phyloP scores from a whole-genome alignment of 2,797 vertebrate species.

The Mormyrops attenuatus region DNA sequence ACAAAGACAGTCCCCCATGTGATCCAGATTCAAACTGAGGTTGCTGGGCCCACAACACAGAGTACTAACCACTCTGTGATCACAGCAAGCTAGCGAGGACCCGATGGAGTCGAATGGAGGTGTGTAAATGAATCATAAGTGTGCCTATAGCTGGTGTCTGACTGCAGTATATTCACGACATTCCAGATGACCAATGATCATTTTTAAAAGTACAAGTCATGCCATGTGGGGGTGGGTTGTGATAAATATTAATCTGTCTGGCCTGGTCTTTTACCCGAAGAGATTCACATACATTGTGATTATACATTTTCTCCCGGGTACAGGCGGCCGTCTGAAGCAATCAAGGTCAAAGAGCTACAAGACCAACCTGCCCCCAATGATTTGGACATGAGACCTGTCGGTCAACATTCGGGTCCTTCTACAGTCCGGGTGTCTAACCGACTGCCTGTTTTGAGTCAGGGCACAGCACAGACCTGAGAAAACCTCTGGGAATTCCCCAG shows the following conservation, averaged over 20 bases:
- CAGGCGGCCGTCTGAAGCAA: not conserved
- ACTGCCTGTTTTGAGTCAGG: not conserved
- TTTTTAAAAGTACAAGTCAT: constrained; percentile 8
- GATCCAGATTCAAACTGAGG: constrained; percentile 13
- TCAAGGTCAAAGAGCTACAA: not conserved
- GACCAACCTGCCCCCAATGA: not conserved
- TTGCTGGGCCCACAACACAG: not conserved
- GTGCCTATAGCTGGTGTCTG: not conserved
- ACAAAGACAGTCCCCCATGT: not conserved
- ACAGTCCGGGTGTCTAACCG: not conserved
- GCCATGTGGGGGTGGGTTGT: not conserved
- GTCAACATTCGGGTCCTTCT: not conserved
- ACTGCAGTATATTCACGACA: not conserved
- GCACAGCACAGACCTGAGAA: not conserved
- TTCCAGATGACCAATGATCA: not conserved
- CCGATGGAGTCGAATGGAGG: not conserved
- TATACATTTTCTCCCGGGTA: not conserved
- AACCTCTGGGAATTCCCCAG: not conserved
- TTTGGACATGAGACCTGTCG: not conserved
- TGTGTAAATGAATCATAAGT: not conserved
- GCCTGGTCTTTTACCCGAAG: not conserved
- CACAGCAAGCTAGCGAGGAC: not conserved
- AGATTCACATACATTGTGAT: not conserved
- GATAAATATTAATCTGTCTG: not conserved
- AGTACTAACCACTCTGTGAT: constrained; percentile 9